These are phyloP conservation scores for Dasypus novemcinctus DNA, from an alignment of 2,113 vertebrate genomes.

Conservation along the genomic window DNA sequence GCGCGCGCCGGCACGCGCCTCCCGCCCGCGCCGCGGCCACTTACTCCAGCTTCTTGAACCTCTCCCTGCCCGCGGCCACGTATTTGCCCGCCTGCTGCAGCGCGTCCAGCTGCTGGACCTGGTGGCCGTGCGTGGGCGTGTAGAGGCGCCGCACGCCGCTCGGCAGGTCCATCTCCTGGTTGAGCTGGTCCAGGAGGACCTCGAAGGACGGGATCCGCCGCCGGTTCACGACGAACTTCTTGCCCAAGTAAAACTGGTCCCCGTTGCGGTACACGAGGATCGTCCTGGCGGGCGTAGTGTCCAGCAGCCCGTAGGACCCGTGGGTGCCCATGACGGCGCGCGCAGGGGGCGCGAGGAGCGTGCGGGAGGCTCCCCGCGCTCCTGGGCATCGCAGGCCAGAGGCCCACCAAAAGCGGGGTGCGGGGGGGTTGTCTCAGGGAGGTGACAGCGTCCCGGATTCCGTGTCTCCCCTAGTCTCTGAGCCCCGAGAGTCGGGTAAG, in stretches of 20 bases:
- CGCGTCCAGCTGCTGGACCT: slow-evolving; percentile 74
- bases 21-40: slow-evolving; percentile 55
- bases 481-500: not conserved
- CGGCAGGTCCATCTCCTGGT: slow-evolving; percentile 74
- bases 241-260: slow-evolving; percentile 83
- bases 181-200: slow-evolving; percentile 82
- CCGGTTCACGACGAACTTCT: slow-evolving; percentile 81
- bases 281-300: slow-evolving; percentile 79
- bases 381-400: not conserved
- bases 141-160: slow-evolving; percentile 85
- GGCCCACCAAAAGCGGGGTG: not conserved
- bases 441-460: not conserved
- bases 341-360: not conserved
- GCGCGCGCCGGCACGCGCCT: not conserved
- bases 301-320: not conserved
- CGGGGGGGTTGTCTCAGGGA: not conserved
- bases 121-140: slow-evolving; percentile 80
- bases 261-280: slow-evolving; percentile 85
- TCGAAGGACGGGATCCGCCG: slow-evolving; percentile 82
- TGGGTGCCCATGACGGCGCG: slow-evolving; percentile 43
- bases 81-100: slow-evolving; percentile 80
- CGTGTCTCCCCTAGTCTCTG: not conserved
- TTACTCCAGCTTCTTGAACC: slow-evolving; percentile 85
- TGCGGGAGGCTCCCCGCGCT: not conserved
- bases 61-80: slow-evolving; percentile 85